These are phyloP conservation scores for Azemiops feae DNA, from an alignment of 2,113 vertebrate genomes.

Conservation along the genomic window DNA sequence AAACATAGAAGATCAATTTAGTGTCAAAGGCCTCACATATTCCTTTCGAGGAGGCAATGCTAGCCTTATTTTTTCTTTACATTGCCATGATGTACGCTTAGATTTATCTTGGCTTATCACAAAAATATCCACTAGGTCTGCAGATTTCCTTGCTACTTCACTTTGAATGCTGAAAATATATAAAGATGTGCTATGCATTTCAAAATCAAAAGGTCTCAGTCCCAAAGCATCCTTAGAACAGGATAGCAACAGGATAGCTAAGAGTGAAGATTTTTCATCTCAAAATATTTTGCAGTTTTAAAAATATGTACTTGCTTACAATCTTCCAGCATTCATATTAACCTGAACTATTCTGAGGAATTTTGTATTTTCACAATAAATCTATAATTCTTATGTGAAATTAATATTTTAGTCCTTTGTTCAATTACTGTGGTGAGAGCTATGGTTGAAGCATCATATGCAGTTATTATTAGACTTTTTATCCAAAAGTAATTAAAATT, in stretches of 20 bases:
- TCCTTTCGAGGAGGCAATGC: background rate
- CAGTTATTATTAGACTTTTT: background rate
- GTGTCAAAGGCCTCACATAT: background rate
- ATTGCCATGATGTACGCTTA: background rate
- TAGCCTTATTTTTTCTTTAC: background rate
- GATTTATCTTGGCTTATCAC: background rate
- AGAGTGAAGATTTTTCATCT: background rate
- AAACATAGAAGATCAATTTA: background rate
- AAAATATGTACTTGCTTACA: background rate
- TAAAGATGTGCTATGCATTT: background rate
- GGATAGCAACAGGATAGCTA: background rate
- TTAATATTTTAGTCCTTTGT: background rate
- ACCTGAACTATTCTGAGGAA: background rate
- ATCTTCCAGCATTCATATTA: background rate
- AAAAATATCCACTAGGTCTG: background rate
- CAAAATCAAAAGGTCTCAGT: background rate
- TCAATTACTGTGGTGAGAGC: background rate
- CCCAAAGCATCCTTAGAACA: background rate
- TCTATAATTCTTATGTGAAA: background rate
- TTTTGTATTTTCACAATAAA: background rate
- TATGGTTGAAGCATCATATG: background rate
- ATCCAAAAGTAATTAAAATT: background rate
- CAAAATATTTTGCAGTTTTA: background rate
- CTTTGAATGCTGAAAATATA: background rate
- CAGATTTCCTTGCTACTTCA: background rate